Conservation (phyloP, 2,888 invertebrate species). For the Trissolcus japonicus region DNA sequence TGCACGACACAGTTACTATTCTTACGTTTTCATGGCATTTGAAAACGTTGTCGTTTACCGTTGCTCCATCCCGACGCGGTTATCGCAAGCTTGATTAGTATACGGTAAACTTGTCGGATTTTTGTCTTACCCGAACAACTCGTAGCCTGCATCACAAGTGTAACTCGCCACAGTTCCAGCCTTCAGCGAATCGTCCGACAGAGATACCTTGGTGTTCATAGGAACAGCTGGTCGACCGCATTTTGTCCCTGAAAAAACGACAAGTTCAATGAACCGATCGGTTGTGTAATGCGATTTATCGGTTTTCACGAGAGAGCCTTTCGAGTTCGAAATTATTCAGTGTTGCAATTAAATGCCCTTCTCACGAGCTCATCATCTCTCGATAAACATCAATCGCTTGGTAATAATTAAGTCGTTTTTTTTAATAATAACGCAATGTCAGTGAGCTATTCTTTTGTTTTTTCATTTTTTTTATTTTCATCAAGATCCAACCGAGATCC, state of each 20-base stretch:
- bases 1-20: constrained; percentile 46
- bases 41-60: constrained; percentile 59
- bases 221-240: constrained; percentile 93
- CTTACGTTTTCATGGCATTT: constrained; percentile 36
- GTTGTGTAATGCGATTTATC: constrained; percentile 41
- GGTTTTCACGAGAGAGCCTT: constrained; percentile 4
- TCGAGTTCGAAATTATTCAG: too few species aligned
- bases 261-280: constrained; percentile 52
- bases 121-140: constrained; percentile 85
- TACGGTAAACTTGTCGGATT: constrained; percentile 53
- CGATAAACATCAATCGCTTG: not conserved
- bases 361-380: too few species aligned
- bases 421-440: too few species aligned
- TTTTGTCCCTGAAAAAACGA: constrained; percentile 76
- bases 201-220: constrained; percentile 85
- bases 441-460: too few species aligned
- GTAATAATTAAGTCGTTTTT: not conserved
- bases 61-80: constrained; percentile 55
- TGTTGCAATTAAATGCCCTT: too few species aligned
- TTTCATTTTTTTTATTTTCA: too few species aligned
- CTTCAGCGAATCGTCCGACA: constrained; percentile 79
- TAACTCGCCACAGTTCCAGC: constrained; percentile 84
- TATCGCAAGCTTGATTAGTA: constrained; percentile 55
- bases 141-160: constrained; percentile 91
- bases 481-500: too few species aligned